A percentile compares a stretch with the other conserved stretches of the same genome.
phyloP scores from a whole-genome alignment of 2,888 invertebrate species.

The Eupsilia transversa region DNA sequence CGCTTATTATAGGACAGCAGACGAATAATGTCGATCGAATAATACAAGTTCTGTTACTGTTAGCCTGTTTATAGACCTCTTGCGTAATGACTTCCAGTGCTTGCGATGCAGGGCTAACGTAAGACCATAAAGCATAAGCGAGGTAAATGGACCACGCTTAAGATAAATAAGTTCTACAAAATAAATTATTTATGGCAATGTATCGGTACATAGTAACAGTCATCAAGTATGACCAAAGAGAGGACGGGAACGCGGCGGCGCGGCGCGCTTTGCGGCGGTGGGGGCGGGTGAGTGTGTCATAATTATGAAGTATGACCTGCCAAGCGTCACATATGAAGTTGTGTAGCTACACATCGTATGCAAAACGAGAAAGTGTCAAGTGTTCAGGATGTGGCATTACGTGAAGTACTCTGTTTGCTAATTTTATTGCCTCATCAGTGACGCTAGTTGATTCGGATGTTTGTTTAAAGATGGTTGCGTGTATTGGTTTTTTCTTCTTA shows the following conservation, averaged over 20 bases:
- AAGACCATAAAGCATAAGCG: too few species aligned
- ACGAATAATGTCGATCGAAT: neutral
- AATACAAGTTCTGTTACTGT: neutral
- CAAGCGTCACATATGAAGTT: neutral
- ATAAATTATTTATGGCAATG: too few species aligned
- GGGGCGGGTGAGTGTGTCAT: too few species aligned
- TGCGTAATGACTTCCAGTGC: too few species aligned
- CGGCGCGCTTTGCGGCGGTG: too few species aligned
- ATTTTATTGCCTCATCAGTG: constrained; percentile 30
- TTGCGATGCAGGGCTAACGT: too few species aligned
- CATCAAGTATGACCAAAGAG: too few species aligned
- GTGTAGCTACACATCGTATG: constrained; percentile 13
- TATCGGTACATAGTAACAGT: neutral
- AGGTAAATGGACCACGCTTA: too few species aligned
- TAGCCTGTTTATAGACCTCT: too few species aligned
- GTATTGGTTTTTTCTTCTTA: neutral
- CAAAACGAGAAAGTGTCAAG: constrained; percentile 44
- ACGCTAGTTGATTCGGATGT: constrained; percentile 12
- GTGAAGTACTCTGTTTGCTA: constrained; percentile 1
- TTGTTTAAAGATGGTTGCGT: too few species aligned
- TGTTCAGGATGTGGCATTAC: constrained; percentile 31
- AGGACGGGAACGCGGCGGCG: too few species aligned
- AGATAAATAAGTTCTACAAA: neutral
- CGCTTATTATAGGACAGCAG: neutral
- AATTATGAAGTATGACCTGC: neutral